phyloP scores from a whole-genome alignment of 2,888 invertebrate species.

The Sphaerophoria rueppellii region DNA sequence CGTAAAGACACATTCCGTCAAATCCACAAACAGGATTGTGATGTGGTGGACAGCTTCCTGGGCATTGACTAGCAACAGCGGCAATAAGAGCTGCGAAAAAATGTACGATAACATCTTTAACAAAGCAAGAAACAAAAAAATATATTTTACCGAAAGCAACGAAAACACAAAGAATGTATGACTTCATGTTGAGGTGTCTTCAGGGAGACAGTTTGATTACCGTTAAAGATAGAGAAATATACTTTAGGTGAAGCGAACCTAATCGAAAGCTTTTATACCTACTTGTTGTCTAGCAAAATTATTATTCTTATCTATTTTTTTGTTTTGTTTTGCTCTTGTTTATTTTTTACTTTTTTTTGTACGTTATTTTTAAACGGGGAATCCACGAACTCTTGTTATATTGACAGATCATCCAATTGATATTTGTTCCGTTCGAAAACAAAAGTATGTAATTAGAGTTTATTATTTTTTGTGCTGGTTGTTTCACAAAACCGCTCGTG shows the following conservation, averaged over 20 bases:
- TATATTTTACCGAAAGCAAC: slow-evolving; percentile 37
- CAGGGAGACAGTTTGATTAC: background rate
- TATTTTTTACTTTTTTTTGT: background rate
- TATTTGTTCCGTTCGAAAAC: too few relatives aligned
- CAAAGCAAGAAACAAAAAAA: background rate
- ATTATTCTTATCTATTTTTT: too few relatives aligned
- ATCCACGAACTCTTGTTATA: background rate
- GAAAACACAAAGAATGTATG: slow-evolving; percentile 14
- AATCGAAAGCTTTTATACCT: slow-evolving; percentile 14
- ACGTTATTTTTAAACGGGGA: background rate
- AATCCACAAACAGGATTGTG: slow-evolving; percentile 52
- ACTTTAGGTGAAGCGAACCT: background rate
- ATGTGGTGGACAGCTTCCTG: slow-evolving; percentile 55
- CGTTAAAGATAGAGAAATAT: background rate
- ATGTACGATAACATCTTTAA: background rate
- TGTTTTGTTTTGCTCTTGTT: background rate
- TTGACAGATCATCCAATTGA: too few relatives aligned
- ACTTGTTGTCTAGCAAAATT: background rate
- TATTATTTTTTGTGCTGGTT: too few relatives aligned
- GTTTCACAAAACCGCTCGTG: too few relatives aligned
- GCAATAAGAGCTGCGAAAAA: slow-evolving; percentile 16
- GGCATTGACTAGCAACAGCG: slow-evolving; percentile 19
- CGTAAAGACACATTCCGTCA: slow-evolving; percentile 62
- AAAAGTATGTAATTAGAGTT: too few relatives aligned
- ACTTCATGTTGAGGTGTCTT: slow-evolving; percentile 39